Evolutionary conservation across 2,797 vertebrate species (phyloP), one percentile per base, ranked within the genome.

Genomic region (Cetoscarus ocellatus): DNA sequence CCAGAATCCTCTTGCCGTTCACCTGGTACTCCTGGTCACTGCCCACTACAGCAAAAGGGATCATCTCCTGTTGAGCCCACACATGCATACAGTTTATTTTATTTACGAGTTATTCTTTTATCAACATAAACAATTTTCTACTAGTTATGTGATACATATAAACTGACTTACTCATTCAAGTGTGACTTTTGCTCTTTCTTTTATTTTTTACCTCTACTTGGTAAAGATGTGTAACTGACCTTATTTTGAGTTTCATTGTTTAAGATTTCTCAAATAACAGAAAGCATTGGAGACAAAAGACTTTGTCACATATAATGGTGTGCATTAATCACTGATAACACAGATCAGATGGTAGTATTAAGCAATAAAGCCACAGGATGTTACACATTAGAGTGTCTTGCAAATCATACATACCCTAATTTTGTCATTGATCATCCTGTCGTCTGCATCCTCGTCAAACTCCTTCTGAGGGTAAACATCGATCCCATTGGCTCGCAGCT

Each of bases 11-110:
- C 86, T 96, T 97, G 80, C 98, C 98, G 8, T 99, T 99, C 83
- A 98, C 96, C 86, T 99, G 98, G 86, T 99, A 98, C 84, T 99
- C 98, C 66, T 98, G 97, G 91, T 99, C 96, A 68, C 97, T 99
- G 79, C 98, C 98, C 79, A 99, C 98, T 80, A 99, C 98, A 4
- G 98, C 98, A 79, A 99, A 99, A 0, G 98, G 98, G 79, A 98
- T 98, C 96, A 98, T 98, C 93, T 98, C 98, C 98, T 99, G 89
- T 38, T 92, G 57, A 52, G 65, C 45, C 49, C 36, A 79, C 59
- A 69, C 45, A 77, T 14, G 36, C 36, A 70, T 8, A 67, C n/a
- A 58, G 4, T 27, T 27, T n/a, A n/a, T n/a, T 14, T 15, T 9
- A 5, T 44, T 52, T 42, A 48, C 17, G 57, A 11, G 12, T 49